Percentiles rank a stretch among this genome's conserved stretches.
Conservation (phyloP, 2,113 vertebrate species). For the Mormyrus lacerda region DNA sequence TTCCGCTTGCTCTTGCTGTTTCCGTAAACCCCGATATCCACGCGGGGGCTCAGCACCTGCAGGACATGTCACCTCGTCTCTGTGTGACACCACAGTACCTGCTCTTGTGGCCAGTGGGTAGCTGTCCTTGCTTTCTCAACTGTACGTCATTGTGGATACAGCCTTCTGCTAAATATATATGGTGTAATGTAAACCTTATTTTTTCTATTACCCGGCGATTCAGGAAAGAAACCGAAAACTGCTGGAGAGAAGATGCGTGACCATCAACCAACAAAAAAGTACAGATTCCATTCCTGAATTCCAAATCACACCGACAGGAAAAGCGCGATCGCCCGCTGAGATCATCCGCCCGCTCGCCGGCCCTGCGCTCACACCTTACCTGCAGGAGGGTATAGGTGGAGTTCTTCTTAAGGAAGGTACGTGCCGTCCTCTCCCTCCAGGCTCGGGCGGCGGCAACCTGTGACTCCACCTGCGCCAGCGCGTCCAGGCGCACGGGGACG, state of each 20-base stretch:
- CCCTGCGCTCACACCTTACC: slow-evolving; percentile 54
- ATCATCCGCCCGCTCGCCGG: neutral
- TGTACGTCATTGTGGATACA: neutral
- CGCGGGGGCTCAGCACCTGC: slow-evolving; percentile 90
- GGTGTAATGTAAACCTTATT: neutral
- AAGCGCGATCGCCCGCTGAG: neutral
- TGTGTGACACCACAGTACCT: neutral
- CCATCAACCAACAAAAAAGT: neutral
- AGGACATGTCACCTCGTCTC: neutral
- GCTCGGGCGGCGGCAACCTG: slow-evolving; percentile 87
- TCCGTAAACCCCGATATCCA: slow-evolving; percentile 90
- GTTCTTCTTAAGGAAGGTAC: slow-evolving; percentile 98
- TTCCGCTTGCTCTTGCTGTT: slow-evolving; percentile 88
- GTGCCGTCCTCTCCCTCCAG: slow-evolving; percentile 88
- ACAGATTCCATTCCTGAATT: neutral
- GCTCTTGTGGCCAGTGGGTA: neutral
- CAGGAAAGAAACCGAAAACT: neutral
- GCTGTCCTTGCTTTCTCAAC: neutral
- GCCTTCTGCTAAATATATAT: neutral
- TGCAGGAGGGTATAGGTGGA: slow-evolving; percentile 88
- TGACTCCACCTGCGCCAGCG: slow-evolving; percentile 85
- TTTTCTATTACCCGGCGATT: neutral
- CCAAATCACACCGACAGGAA: neutral
- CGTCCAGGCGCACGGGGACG: slow-evolving; percentile 83
- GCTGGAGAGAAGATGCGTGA: neutral